phyloP scores from a whole-genome alignment of 2,113 vertebrate genomes.

The Myiopsitta monachus region DNA sequence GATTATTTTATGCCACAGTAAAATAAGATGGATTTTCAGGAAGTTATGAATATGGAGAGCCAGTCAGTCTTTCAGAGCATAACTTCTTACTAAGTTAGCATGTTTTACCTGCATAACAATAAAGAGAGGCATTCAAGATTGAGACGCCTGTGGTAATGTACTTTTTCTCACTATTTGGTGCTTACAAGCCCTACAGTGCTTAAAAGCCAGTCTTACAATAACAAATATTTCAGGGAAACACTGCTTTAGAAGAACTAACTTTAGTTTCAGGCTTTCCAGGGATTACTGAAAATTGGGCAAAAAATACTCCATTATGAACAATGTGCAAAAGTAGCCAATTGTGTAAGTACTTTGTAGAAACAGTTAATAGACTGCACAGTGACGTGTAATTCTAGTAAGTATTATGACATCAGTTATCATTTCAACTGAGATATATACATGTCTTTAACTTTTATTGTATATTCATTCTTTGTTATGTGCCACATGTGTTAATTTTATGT shows the following conservation, averaged over 20 bases:
- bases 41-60: neutral
- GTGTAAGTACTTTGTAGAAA: constrained; percentile 9
- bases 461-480: constrained; percentile 2
- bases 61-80: neutral
- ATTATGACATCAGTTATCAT: neutral
- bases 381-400: neutral
- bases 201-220: neutral
- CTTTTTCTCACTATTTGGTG: neutral
- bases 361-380: neutral
- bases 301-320: neutral
- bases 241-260: neutral
- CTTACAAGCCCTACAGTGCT: neutral
- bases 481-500: constrained; percentile 48
- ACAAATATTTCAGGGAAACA: neutral
- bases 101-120: neutral
- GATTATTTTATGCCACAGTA: constrained; percentile 32
- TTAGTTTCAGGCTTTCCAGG: constrained; percentile 23
- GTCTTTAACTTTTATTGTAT: neutral
- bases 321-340: neutral
- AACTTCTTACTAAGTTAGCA: neutral
- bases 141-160: neutral
- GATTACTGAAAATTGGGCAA: constrained; percentile 22
- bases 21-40: constrained; percentile 23
- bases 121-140: neutral
- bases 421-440: neutral